Conservation (phyloP, 2,888 invertebrate species). For the Celastrina argiolus region DNA sequence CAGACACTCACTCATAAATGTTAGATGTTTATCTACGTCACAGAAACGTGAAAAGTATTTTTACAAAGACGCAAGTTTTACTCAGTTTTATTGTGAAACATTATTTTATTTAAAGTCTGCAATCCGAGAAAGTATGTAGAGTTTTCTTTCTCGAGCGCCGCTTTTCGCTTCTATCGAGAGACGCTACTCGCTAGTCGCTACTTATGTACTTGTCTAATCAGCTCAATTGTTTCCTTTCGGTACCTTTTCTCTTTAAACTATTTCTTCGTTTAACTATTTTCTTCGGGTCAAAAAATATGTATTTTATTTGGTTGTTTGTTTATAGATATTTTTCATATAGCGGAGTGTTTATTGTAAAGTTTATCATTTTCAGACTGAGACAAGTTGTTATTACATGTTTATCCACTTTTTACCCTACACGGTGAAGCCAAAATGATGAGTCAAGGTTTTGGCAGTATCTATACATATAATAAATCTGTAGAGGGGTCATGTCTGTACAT, state of each 20-base stretch:
- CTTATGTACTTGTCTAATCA: slow-evolving; percentile 9
- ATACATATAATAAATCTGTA: too few relatives aligned
- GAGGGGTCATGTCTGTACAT: too few relatives aligned
- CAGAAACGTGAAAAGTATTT: neutral
- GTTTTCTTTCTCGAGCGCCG: neutral
- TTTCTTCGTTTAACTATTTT: slow-evolving; percentile 1
- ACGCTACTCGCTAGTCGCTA: too few relatives aligned
- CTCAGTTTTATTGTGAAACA: neutral
- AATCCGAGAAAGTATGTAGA: neutral
- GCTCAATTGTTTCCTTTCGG: neutral
- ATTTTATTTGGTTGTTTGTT: neutral
- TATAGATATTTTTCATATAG: neutral
- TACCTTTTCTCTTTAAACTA: neutral
- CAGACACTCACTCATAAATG: neutral
- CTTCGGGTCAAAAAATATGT: neutral
- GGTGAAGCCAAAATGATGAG: neutral
- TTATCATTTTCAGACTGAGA: neutral
- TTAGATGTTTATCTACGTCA: neutral
- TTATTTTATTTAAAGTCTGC: slow-evolving; percentile 2
- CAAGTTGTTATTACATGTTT: neutral
- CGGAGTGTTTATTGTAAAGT: too few relatives aligned
- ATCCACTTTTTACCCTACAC: neutral
- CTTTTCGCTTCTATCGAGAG: slow-evolving; percentile 3
- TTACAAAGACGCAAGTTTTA: neutral
- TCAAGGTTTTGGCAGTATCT: neutral